Evolutionary conservation across 2,797 vertebrate species (phyloP), one percentile per base, ranked within the genome.

Genomic region (Trichosurus vulpecula): DNA sequence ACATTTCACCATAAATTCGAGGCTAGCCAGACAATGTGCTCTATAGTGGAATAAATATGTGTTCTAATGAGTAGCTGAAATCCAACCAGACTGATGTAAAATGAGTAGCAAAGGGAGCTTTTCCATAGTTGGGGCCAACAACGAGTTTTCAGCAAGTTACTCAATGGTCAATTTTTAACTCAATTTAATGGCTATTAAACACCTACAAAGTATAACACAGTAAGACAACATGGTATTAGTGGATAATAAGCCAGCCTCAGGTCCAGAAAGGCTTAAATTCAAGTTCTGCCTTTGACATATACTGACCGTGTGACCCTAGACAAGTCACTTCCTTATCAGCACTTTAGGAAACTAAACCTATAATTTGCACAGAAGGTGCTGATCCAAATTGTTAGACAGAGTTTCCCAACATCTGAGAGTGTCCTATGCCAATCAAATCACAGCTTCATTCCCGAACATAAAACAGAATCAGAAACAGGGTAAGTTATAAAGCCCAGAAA

Each of bases 41-140:
- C 97, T 96, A 95, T 93, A 97, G 97, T 97, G 96, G 95, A 97
- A 97, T 98, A 97, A 98, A 97, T 98, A 97, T 91, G 94, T n/a
- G 94, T 96, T 97, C 97, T 98, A 97, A 97, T 97, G 95, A 97
- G 97, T 92, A 90, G 94, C 92, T 97, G 97, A 97, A 98, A 97
- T 94, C 94, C 0, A 52, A 96, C 94, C 96, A 95, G 95, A 97
- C 95, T 97, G 94, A 96, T 2, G 0, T 92, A 95, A 96, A 97
- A 94, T 91, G 66, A 97, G 93, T 95, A 97, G 97, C 97, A 97
- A 97, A 97, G 57, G 95, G 93, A 95, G 90, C 94, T 95, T 97
- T 97, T 94, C 93, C 95, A 95, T 66, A 91, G 91, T 91, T 92
- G 94, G 96, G 93, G 90, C 95, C 92, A 93, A 94, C 95, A 93